Evolutionary conservation across 2,113 vertebrate genomes (phyloP), one percentile per base, ranked within the genome.

Genomic region (Hypomesus transpacificus): DNA sequence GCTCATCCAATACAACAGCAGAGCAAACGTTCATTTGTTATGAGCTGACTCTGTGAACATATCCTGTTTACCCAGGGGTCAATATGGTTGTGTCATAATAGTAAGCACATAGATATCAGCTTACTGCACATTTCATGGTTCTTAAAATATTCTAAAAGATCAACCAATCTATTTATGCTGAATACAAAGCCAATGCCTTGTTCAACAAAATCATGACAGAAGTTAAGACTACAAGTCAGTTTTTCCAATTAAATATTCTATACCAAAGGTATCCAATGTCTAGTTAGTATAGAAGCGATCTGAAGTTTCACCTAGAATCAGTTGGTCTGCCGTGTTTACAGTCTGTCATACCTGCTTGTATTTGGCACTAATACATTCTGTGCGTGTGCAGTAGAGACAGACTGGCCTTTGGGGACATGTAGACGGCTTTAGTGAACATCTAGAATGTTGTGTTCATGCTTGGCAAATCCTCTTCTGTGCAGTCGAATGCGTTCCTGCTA

Each of bases 201-300:
- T 63, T 63, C 61, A 56, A 69, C 74, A 62, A 68, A 74, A 26
- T 57, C 46, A 34, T 63, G 80, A 77, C 77, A 75, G 77, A 76
- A 65, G 57, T 65, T 73, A 16, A 73, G 28, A 28, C 14, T 64
- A 66, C 14, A 16, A 66, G 20, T 54, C 22, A 20, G 63, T 34
- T 58, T 68, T 68, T 61, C 56, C 18, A 26, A 39, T 63, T 54
- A 46, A 52, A 57, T 11, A 11, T 53, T 26, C 62, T 53, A 46
- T 7, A 46, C 39, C 39, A 7, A 7, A 46, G 39, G 8, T 11
- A 11, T 46, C 39, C 39, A 46, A 46, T 46, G 39, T 46, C 39
- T 46, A 46, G 9, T 46, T 46, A 1, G 39, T 46, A 11, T 46
- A 11, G 39, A 46, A 46, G 9, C 1, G 39, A 13, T 46, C 39